A percentile compares a stretch with the other conserved stretches of the same genome.
Conservation (phyloP, 2,888 invertebrate species). For the Drosophila mercatorum region DNA sequence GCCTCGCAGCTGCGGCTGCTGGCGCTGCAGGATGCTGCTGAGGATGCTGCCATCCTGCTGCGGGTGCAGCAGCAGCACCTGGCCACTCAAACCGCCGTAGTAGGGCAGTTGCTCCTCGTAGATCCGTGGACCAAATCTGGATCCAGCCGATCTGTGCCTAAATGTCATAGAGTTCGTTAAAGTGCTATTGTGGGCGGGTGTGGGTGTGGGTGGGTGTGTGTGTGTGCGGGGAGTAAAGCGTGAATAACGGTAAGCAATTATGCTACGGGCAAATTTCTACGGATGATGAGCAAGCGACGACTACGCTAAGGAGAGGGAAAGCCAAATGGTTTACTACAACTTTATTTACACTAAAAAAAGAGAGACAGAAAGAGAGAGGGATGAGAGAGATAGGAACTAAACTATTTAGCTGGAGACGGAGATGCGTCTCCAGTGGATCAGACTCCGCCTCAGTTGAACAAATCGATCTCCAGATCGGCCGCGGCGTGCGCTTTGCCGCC, state of each 20-base stretch:
- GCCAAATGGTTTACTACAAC: constrained; percentile 38
- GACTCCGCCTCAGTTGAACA: constrained; percentile 64
- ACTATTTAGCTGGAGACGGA: constrained; percentile 33
- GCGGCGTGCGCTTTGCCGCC: constrained; percentile 91
- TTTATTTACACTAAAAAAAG: constrained; percentile 58
- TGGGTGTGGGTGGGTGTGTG: constrained; percentile 17
- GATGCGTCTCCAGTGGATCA: constrained; percentile 6
- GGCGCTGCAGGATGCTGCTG: constrained; percentile 47
- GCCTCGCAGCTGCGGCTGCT: constrained; percentile 41
- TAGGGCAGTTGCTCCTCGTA: constrained; percentile 85
- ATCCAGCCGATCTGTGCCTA: constrained; percentile 51
- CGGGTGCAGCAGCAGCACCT: constrained; percentile 85
- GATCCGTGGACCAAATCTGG: constrained; percentile 50
- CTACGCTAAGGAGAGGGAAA: constrained; percentile 8
- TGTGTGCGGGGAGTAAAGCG: constrained; percentile 33
- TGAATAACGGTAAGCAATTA: constrained; percentile 12
- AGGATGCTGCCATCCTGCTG: constrained; percentile 58
- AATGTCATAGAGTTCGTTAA: constrained; percentile 53
- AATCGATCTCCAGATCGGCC: constrained; percentile 88
- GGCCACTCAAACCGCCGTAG: constrained; percentile 90
- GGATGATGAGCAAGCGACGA: constrained; percentile 39
- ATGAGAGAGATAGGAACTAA: constrained; percentile 44
- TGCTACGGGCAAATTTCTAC: constrained; percentile 29
- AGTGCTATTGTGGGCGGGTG: constrained; percentile 27
- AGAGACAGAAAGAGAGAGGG: constrained; percentile 22